Percentiles rank a stretch among this genome's conserved stretches.
Evolutionary conservation across 2,113 vertebrate species (phyloP).

Genomic region (Orycteropus afer): DNA sequence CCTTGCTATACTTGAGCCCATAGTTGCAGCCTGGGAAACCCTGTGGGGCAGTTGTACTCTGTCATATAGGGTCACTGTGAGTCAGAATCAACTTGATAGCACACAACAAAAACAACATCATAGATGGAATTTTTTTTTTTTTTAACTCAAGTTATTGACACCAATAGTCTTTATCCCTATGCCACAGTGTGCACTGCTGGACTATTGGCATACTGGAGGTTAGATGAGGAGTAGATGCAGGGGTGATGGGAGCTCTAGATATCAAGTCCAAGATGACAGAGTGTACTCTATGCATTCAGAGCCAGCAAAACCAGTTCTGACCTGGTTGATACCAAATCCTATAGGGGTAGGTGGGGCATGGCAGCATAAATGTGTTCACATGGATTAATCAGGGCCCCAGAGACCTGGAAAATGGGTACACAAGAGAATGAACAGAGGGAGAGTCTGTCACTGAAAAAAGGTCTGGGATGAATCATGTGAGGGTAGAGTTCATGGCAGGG

Average conservation of each 20-base stretch:
- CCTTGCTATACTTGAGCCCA: too few species aligned
- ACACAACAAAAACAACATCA: too few species aligned
- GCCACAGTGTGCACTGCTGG: not conserved
- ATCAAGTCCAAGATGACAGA: not conserved
- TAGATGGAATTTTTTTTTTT: not conserved
- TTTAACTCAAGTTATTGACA: not conserved
- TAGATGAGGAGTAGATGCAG: not conserved
- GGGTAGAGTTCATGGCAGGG: not conserved
- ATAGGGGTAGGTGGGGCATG: not conserved
- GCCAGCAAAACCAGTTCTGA: rapidly evolving
- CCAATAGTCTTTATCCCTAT: not conserved
- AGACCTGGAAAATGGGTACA: not conserved
- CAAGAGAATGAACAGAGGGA: rapidly evolving
- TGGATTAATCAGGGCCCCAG: rapidly evolving
- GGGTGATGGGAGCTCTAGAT: too few species aligned
- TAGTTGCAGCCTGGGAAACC: too few species aligned
- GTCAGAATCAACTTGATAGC: too few species aligned
- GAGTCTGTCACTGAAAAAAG: not conserved
- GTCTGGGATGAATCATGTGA: not conserved
- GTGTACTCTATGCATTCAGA: rapidly evolving
- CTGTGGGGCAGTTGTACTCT: too few species aligned
- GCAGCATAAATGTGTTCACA: too few species aligned
- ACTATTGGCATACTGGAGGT: not conserved
- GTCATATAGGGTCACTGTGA: too few species aligned
- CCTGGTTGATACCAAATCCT: not conserved